Evolutionary conservation across 2,888 invertebrate species (phyloP).

Genomic region (Ormyrus rosae): DNA sequence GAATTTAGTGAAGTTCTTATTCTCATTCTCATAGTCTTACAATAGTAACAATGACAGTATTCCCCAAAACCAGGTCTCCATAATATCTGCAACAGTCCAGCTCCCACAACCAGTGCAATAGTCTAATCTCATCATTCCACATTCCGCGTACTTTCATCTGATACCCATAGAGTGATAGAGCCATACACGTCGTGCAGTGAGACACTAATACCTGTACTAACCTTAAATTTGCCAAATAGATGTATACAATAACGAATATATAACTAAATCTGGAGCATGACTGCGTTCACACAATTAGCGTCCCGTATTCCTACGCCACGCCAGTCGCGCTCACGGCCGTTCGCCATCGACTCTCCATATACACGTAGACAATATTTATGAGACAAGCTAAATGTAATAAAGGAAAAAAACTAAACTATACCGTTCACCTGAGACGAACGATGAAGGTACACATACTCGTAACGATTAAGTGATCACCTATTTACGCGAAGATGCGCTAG

Average conservation of each 20-base stretch:
- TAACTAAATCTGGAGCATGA: constrained; percentile 43
- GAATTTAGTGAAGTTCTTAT: too few species aligned
- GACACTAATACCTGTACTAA: constrained; percentile 22
- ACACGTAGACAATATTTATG: constrained; percentile 75
- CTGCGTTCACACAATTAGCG: constrained; percentile 59
- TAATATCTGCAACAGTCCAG: too few species aligned
- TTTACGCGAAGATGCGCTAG: constrained; percentile 39
- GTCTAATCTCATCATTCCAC: too few species aligned
- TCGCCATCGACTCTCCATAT: constrained; percentile 68
- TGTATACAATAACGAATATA: constrained; percentile 13
- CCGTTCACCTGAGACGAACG: constrained; percentile 64
- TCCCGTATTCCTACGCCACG: constrained; percentile 74
- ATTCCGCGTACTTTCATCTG: constrained; percentile 8
- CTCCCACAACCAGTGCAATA: too few species aligned
- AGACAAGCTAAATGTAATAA: constrained; percentile 66
- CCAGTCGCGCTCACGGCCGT: constrained; percentile 72
- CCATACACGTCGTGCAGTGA: not conserved
- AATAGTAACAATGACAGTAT: too few species aligned
- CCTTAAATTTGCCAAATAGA: constrained; percentile 50
- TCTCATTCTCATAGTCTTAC: too few species aligned
- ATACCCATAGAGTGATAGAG: constrained; percentile 19
- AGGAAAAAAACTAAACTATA: constrained; percentile 44
- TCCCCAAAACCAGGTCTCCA: too few species aligned
- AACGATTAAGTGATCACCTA: constrained; percentile 48
- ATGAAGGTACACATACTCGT: constrained; percentile 58